Percentiles rank a stretch among this genome's conserved stretches.
Conservation (phyloP, 2,888 invertebrate genomes). For the Oxyteleia sp. region DNA sequence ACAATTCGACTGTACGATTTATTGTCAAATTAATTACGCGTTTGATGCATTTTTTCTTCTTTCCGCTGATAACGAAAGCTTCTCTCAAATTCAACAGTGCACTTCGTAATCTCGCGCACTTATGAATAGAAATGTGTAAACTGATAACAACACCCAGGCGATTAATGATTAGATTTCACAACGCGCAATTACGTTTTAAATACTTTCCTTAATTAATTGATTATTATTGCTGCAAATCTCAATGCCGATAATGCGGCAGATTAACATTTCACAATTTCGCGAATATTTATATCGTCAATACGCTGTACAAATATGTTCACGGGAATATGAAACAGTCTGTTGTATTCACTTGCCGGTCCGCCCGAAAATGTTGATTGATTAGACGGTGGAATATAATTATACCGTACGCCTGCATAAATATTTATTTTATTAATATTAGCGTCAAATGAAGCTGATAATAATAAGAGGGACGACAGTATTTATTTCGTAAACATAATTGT, state of each 20-base stretch:
- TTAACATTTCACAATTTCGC: slow-evolving; percentile 22
- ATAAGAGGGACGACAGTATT: background rate
- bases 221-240: too few species aligned
- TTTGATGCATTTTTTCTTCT: background rate
- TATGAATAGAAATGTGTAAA: background rate
- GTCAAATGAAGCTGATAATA: background rate
- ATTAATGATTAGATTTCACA: slow-evolving; percentile 16
- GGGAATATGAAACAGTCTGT: slow-evolving; percentile 7
- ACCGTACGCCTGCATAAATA: slow-evolving; percentile 20
- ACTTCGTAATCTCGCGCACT: background rate
- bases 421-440: slow-evolving; percentile 19
- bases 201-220: slow-evolving; percentile 38
- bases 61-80: slow-evolving; percentile 3
- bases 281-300: slow-evolving; percentile 25
- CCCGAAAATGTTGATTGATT: slow-evolving; percentile 26
- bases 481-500: too few species aligned
- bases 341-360: slow-evolving; percentile 6
- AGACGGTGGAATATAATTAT: slow-evolving; percentile 15
- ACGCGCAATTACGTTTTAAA: slow-evolving; percentile 7
- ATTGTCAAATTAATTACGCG: slow-evolving; percentile 44
- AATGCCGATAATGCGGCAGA: too few species aligned
- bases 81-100: background rate
- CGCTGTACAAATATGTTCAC: slow-evolving; percentile 16
- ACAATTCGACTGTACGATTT: slow-evolving; percentile 31
- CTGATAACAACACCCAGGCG: background rate